Base-by-base conservation (phyloP, 2,888 invertebrate genomes). In the Choristoneura rosaceana region DNA sequence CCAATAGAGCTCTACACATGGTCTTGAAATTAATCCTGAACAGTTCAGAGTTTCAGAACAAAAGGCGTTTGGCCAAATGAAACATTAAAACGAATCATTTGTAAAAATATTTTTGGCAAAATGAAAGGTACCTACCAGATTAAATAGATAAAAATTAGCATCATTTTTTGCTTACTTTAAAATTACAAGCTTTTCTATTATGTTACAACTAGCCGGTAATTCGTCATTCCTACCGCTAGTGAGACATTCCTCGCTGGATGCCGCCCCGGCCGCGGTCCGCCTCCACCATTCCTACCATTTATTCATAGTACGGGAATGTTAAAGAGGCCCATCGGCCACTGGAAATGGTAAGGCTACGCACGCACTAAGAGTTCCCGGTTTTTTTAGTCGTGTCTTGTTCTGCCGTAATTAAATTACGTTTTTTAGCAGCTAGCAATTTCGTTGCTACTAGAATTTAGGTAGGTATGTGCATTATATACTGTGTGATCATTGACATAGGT, bases 191-290 rank as follows among this genome's bases (percentile, higher is more conserved):
- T 38, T 43, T 12, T 43, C 43, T 2, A 43, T 43, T n/a, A 52
- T 7, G n/a, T 17, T 17, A n/a, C 7, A 17, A 17, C 17, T 25
- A 9, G 25, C 25, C 25, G 12, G 55, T 52, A 52, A 15, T 17
- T 55, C 33, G 52, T 50, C 64, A 66, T 69, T 68, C 63, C 68
- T 69, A 75, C 73, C 67, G 74, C 43, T 74, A 70, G 74, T 74
- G 79, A 80, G 77, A 82, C 81, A 86, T 84, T 83, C 82, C 82
- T 75, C 78, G 77, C 70, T 70, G 79, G 82, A 80, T 78, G 80
- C 78, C 78, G 75, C 78, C 77, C 78, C 71, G 43, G 76, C 71
- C 77, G 74, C 75, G 78, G 34, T 65, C 78, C 81, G 81, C 82
- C 83, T 66, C 74, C 79, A 65, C 74, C 79, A 74, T 60, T 81